Evolutionary conservation across 1,140 invertebrate genomes (phyloP), one percentile per base, ranked within the genome.

Genomic region (Sipha flava): DNA sequence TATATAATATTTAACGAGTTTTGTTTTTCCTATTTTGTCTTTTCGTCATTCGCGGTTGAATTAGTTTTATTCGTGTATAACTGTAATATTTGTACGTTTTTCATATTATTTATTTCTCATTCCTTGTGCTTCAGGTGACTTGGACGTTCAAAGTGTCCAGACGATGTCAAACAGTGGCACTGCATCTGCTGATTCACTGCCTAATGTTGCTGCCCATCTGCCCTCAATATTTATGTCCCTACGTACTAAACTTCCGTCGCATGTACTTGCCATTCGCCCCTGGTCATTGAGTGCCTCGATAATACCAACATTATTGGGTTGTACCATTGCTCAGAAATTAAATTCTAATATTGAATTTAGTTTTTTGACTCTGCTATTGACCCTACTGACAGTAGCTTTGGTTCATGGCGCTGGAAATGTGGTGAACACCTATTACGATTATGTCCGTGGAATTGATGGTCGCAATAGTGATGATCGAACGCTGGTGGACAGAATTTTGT

Each of bases 341-440:
- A 86, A 62, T 89, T 90, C 31, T 87, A 89, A 83, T 84, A 89
- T 87, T 52, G 88, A 91, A 62, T 95, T 97, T 84, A 94, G 90
- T 83, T 88, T 93, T 85, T 84, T 92, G 52, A 92, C 92, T 4
- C 89, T 96, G 79, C 82, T 96, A 10, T 86, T 95, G 0, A 96
- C 95, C 1, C 86, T 94, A 29, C 89, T 94, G 59, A 96, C 94
- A 2, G 91, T 96, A 9, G 87, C 97, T 68, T 95, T 93, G 18
- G 95, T 98, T 3, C 96, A 98, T 85, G 95, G 94, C 66, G 96
- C 96, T 77, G 96, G 95, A 47, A 98, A 98, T 86, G 91, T 98
- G n/a, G 95, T 98, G 1, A 98, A 98, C 85, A 98, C 95, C 0
- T 98, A 97, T 85, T 97, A 92, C 85, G 95, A 98, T 87, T 98